Conservation (phyloP, 2,888 invertebrate species). For the Sepioteuthis lessoniana region DNA sequence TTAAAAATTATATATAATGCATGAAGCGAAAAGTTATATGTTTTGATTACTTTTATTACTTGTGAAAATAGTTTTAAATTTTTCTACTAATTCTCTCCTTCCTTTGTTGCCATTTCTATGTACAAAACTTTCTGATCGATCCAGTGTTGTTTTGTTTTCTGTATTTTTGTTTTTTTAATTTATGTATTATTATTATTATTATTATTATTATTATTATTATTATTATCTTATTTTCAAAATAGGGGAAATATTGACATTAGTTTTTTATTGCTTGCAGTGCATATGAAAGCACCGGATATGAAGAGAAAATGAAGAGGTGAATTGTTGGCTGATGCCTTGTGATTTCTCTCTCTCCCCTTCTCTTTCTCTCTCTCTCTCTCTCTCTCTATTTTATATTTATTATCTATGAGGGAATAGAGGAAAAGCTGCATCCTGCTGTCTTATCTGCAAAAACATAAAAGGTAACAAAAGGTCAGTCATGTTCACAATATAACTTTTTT, state of each 20-base stretch:
- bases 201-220: too few relatives aligned
- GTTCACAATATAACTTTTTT: background rate
- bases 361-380: too few relatives aligned
- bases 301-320: background rate
- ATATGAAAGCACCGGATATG: background rate
- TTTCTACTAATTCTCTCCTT: background rate
- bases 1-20: background rate
- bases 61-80: background rate
- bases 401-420: background rate
- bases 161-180: too few relatives aligned
- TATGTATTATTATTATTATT: too few relatives aligned
- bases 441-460: background rate
- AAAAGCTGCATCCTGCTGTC: background rate
- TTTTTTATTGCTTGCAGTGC: background rate
- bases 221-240: too few relatives aligned
- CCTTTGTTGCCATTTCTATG: background rate
- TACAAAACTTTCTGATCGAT: background rate
- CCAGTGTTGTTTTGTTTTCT: background rate
- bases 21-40: background rate
- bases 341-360: background rate
- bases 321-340: background rate
- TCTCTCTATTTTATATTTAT: background rate
- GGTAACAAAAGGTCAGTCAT: background rate
- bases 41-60: slow-evolving; percentile 17
- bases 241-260: background rate